Percentiles rank a stretch among this genome's conserved stretches.
phyloP scores from a whole-genome alignment of 2,113 vertebrate species.

The Bolborhynchus lineola region DNA sequence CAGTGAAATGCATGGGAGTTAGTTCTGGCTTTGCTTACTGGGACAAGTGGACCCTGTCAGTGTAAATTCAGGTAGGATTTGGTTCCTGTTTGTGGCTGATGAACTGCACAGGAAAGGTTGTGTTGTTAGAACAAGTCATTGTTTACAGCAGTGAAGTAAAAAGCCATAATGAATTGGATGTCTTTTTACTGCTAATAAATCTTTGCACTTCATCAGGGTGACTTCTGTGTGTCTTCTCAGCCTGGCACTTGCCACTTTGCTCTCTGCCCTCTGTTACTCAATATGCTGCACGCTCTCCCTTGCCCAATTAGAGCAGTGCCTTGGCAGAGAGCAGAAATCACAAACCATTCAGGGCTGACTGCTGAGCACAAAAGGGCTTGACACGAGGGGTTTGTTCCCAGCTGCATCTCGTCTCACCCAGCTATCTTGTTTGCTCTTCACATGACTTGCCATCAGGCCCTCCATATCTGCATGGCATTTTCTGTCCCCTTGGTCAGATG shows the following conservation, averaged over 20 bases:
- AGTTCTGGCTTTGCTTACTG: background rate
- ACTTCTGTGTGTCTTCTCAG: background rate
- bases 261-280: fast-evolving
- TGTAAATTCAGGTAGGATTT: fast-evolving
- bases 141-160: fast-evolving
- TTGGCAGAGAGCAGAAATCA: background rate
- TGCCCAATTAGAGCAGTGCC: background rate
- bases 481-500: background rate
- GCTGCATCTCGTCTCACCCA: background rate
- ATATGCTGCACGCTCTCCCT: background rate
- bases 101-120: fast-evolving
- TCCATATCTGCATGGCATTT: background rate
- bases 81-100: background rate
- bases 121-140: fast-evolving
- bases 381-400: background rate
- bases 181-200: background rate
- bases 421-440: background rate
- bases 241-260: background rate
- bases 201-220: background rate
- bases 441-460: background rate
- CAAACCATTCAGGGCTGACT: fast-evolving
- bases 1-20: background rate
- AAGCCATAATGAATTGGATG: fast-evolving
- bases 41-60: background rate
- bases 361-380: background rate